phyloP scores from a whole-genome alignment of 2,888 invertebrate species.

The Drosophila melanosoma region DNA sequence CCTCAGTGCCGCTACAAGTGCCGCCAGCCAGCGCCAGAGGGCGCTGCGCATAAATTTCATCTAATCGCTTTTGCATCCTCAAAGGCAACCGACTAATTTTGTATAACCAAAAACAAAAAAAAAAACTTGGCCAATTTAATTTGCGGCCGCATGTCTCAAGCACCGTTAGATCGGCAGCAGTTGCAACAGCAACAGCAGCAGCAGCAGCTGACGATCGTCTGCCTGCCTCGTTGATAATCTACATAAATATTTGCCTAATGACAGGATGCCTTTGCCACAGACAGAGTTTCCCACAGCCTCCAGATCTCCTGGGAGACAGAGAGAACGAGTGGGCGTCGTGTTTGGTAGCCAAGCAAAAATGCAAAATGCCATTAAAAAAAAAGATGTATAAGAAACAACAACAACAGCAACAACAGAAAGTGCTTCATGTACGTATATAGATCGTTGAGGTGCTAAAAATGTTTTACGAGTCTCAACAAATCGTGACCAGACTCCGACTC shows the following conservation, averaged over 20 bases:
- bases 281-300: constrained; percentile 64
- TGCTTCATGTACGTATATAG: constrained; percentile 56
- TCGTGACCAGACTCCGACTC: constrained; percentile 77
- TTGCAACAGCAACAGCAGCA: constrained; percentile 28
- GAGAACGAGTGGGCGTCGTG: constrained; percentile 69
- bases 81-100: constrained; percentile 61
- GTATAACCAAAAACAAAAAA: neutral
- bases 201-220: constrained; percentile 46
- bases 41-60: constrained; percentile 68
- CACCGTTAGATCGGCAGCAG: constrained; percentile 61
- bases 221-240: constrained; percentile 50
- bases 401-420: constrained; percentile 17
- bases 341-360: constrained; percentile 66
- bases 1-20: constrained; percentile 11
- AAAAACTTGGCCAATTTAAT: constrained; percentile 52
- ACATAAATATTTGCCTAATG: constrained; percentile 78
- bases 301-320: constrained; percentile 11
- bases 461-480: constrained; percentile 82
- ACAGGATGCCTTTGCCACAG: constrained; percentile 66
- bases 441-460: constrained; percentile 81
- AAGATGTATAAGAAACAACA: constrained; percentile 33
- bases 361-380: constrained; percentile 65
- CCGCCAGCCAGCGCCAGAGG: constrained; percentile 67
- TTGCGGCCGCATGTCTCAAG: constrained; percentile 27
- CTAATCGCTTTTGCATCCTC: constrained; percentile 54